These are phyloP conservation scores for Cladorhizidae sp. DNA, from an alignment of 37 sponge, comb jelly and placozoan genomes.

Conservation along the genomic window DNA sequence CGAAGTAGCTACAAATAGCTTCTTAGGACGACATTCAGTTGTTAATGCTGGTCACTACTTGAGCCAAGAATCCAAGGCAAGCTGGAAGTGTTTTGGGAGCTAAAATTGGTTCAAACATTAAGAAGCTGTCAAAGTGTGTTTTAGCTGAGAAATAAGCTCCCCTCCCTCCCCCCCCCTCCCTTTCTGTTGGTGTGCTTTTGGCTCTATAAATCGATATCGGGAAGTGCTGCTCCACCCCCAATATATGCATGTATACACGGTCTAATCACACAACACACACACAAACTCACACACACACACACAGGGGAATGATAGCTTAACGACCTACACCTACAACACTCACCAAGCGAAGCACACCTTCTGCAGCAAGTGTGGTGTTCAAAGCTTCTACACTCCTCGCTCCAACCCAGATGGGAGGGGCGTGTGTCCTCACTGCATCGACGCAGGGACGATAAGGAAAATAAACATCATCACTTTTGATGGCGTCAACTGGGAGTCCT, in stretches of 20 bases:
- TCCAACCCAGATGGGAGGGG: constrained; percentile 94
- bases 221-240: not conserved
- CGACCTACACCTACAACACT: constrained; percentile 89
- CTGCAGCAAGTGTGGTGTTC: constrained; percentile 90
- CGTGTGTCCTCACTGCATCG: constrained; percentile 76
- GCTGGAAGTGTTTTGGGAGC: no score
- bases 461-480: constrained; percentile 63
- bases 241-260: not conserved
- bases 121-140: no score
- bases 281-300: no score
- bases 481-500: constrained; percentile 86
- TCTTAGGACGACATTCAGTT: no score
- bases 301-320: constrained; percentile 73
- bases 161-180: no score
- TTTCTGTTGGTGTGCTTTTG: not conserved
- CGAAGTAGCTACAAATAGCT: no score
- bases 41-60: no score
- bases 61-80: no score
- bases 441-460: constrained; percentile 55
- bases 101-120: no score
- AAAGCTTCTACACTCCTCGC: constrained; percentile 95
- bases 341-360: constrained; percentile 94
- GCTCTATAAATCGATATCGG: not conserved
- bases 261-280: not conserved
- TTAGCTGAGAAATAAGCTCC: no score